Evolutionary conservation across 2,797 vertebrate genomes (phyloP), one percentile per base, ranked within the genome.

Genomic region (Momotus momota): DNA sequence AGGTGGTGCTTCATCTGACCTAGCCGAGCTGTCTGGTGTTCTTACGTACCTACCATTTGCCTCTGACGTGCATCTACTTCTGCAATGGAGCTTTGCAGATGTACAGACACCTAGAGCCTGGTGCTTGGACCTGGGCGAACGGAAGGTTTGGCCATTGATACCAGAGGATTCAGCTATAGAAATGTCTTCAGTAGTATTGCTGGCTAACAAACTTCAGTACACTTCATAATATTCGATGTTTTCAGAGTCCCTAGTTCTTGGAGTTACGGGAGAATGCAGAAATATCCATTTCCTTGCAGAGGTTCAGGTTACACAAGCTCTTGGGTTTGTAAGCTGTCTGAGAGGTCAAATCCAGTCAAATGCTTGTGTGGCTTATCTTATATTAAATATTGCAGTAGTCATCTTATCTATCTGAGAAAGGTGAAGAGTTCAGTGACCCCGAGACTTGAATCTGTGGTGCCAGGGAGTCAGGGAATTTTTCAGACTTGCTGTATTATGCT

Each of bases 341-440:
- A 95, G 88, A 96, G 96, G 96, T 95, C 94, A 97, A 96, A 96
- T 66, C 71, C 86, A 95, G 96, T 93, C 96, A 97, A 95, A 97
- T 91, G 61, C 86, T 92, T 94, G 69, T 95, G 90, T 90, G 71
- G 88, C 86, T 95, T 96, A 96, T 93, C 95, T 97, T 88, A 51
- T 88, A 85, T 96, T 96, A 96, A 95, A 95, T 97, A 94, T 94
- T 96, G 90, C 86, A 90, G 83, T 77, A 96, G 93, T 94, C 91
- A 92, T 93, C 91, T 97, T 96, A 96, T 96, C 91, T 95, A 74
- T 88, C 75, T 93, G 88, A 93, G 81, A 92, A 89, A 95, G 88
- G 95, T 96, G 83, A 96, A 94, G 58, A 65, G 93, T 95, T 96
- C 88, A 27, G 46, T 94, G 94, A 97, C 81, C 94, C 57, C 0